phyloP scores from a whole-genome alignment of 2,888 invertebrate species.

The Amiota communis region DNA sequence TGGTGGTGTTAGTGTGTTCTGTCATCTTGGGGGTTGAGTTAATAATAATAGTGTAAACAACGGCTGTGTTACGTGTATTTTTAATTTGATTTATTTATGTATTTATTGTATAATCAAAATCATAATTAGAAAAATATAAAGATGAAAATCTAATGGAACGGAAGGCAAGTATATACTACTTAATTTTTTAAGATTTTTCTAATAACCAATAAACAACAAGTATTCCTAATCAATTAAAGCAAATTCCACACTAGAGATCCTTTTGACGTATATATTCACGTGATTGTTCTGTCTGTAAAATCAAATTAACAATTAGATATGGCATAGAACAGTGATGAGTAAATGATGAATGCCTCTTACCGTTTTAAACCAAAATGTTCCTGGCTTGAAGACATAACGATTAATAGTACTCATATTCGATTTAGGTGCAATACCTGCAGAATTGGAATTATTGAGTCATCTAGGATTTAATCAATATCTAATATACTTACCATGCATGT shows the following conservation, averaged over 20 bases:
- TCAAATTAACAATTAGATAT: neutral
- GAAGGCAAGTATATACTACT: too few species aligned
- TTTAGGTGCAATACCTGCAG: conserved; percentile 80
- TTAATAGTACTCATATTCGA: conserved; percentile 81
- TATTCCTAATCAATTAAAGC: too few species aligned
- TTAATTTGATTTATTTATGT: too few species aligned
- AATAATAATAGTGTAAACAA: too few species aligned
- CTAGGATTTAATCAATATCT: too few species aligned
- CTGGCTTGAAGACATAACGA: conserved; percentile 80
- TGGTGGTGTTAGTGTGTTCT: neutral
- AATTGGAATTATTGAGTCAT: neutral
- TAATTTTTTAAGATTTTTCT: too few species aligned
- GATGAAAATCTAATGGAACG: too few species aligned
- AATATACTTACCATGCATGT: conserved; percentile 78
- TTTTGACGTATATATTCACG: conserved; percentile 9
- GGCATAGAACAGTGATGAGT: neutral
- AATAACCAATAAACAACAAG: too few species aligned
- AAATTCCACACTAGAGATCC: neutral
- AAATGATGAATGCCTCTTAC: conserved; percentile 79
- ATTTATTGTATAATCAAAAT: too few species aligned
- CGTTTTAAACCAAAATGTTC: conserved; percentile 87
- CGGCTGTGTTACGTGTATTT: too few species aligned
- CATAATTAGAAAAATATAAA: too few species aligned
- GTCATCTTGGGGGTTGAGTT: neutral
- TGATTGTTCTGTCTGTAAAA: conserved; percentile 21